Base-by-base conservation (phyloP, 2,888 invertebrate genomes). In the Congeria kusceri region DNA sequence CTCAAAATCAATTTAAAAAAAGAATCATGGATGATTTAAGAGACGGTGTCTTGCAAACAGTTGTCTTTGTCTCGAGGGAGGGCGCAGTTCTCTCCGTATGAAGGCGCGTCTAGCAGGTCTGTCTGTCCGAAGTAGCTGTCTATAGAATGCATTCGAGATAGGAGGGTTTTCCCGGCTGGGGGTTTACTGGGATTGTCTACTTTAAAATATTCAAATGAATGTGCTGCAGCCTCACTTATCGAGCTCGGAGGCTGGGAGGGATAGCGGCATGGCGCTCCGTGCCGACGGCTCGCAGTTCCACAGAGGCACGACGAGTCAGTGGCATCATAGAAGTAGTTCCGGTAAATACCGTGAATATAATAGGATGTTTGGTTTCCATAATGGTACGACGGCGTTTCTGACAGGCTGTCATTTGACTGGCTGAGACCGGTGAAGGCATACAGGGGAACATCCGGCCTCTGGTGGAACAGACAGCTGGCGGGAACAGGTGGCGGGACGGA, bases 281-380 rank as follows among this genome's bases (percentile, higher is more conserved):
- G 62, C 13, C 53, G 56, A 23, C 70, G 23, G 20, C 57, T 53
- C 27, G 63, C 44, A 18, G 2, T 39, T 25, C 63, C 70, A 39
- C 39, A 39, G 39, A 39, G 1, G 15, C 39, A 39, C 23, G 71
- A 23, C 18, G 71, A 64, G 18, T 64, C 47, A 27, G 32, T 25
- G 1, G 29, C 13, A 20, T 46, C 64, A 32, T 75, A 80, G 15
- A 71, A 77, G 18, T 68, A 59, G 46, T 77, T 69, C 15, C 77
- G 71, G 58, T 71, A 84, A 5, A 63, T 64, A 11, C 64, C 65
- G 28, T 58, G 46, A 9, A 57, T 29, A 32, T 76, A 65, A 67
- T 90, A 90, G 67, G 97, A 97, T 86, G 95, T 94, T 93, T 97
- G 97, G 91, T 96, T 96, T 70, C 97, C 96, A 91, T 97, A 97